Percentiles rank a stretch among this genome's conserved stretches.
phyloP scores from a whole-genome alignment of 2,888 invertebrate species.

The Thera britannica region DNA sequence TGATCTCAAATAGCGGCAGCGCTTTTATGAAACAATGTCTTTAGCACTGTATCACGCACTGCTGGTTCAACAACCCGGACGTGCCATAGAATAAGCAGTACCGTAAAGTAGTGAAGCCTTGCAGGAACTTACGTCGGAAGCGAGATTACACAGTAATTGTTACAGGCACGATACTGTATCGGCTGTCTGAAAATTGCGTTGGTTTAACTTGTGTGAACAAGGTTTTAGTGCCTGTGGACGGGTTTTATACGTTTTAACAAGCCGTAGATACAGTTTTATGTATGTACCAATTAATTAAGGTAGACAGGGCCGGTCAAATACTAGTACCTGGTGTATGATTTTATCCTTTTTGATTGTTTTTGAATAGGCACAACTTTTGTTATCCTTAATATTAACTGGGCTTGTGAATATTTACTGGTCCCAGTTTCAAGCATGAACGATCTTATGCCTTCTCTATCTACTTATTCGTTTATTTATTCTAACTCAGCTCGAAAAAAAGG shows the following conservation, averaged over 20 bases:
- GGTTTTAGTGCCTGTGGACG: constrained; percentile 15
- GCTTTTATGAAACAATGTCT: not conserved
- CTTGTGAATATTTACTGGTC: too few relatives aligned
- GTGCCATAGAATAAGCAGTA: constrained; percentile 30
- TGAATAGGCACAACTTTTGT: not conserved
- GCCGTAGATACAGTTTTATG: constrained; percentile 1
- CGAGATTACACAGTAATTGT: constrained; percentile 39
- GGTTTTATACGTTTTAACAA: constrained; percentile 2
- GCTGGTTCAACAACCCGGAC: constrained; percentile 53
- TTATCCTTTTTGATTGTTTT: not conserved
- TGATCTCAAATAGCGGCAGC: not conserved
- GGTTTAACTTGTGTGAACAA: constrained; percentile 24
- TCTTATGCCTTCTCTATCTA: too few relatives aligned
- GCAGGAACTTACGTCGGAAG: constrained; percentile 41
- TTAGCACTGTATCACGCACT: constrained; percentile 25
- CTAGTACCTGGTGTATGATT: not conserved
- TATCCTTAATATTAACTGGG: too few relatives aligned
- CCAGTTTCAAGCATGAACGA: too few relatives aligned
- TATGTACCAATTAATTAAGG: not conserved
- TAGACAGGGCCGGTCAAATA: not conserved
- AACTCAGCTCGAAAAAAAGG: too few relatives aligned
- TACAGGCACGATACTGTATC: constrained; percentile 35
- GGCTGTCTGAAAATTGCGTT: constrained; percentile 24
- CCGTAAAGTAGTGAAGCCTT: constrained; percentile 29
- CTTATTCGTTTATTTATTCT: too few relatives aligned